Evolutionary conservation across 1,140 invertebrate species (phyloP), one percentile per base, ranked within the genome.

Genomic region (Lucilia sericata): DNA sequence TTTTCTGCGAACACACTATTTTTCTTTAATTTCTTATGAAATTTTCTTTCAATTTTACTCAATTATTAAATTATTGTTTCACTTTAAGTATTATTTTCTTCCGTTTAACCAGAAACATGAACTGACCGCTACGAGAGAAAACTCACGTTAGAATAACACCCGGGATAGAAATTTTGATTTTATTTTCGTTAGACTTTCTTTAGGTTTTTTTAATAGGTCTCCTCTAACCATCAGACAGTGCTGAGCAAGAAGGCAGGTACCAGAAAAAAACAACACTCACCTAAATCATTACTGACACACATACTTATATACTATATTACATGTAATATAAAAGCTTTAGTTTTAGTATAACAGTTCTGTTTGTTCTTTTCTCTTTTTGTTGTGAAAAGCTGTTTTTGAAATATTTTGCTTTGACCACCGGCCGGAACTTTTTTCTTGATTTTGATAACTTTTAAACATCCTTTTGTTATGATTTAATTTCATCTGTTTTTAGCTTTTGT

Each of bases 81-180:
- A 81, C 8, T 83, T 74, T 13, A 0, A 74, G 49, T 83, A 14
- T 74, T 83, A 70, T 36, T 76, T 74, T 83, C 42, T 74, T 81
- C 49, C 49, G 42, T 47, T 83, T 83, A 47, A 82, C 13, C 25
- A 30, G n/a, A 75, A n/a, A 12, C 21, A 81, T 70, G 17, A 82
- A 84, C 70, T 55, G 30, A 55, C 84, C 84, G 84, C 74, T 74
- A 47, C 81, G 81, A 82, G 81, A 84, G 84, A 74, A 65, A 80
- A 84, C 81, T 82, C 80, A 84, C 84, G 70, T 82, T 60, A 74
- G 74, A 82, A 84, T 82, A 36, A 81, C 70, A 84, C 83, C 83
- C 83, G 83, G 83, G 83, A 76, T 76, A 42, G 9, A 76, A 75
- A 21, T 76, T 70, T 70, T 25, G 19, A 21, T 60, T 60, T 17